phyloP scores from a whole-genome alignment of 2,888 invertebrate genomes.

The Lagria hirta region DNA sequence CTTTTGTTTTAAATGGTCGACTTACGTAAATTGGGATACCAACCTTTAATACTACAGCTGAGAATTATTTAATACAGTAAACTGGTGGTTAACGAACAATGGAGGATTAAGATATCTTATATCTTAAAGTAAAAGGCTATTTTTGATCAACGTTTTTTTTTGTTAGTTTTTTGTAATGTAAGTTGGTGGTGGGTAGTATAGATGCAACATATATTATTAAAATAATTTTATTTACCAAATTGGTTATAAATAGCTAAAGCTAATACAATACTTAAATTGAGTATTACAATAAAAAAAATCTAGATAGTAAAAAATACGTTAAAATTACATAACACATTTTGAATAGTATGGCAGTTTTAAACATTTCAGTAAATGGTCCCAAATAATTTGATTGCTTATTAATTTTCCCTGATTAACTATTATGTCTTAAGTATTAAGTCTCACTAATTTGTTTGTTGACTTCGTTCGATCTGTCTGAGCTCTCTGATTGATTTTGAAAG shows the following conservation, averaged over 20 bases:
- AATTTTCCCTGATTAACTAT: slow-evolving; percentile 15
- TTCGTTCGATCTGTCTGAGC: slow-evolving; percentile 38
- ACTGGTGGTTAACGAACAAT: too few relatives aligned
- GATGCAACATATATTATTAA: slow-evolving; percentile 8
- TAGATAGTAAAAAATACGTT: slow-evolving; percentile 14
- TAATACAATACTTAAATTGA: slow-evolving; percentile 10
- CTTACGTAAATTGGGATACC: too few relatives aligned
- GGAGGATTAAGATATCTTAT: too few relatives aligned
- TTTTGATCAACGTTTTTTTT: too few relatives aligned
- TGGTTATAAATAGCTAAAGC: slow-evolving; percentile 19
- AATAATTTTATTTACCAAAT: slow-evolving; percentile 19
- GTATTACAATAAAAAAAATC: slow-evolving; percentile 12
- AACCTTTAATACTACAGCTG: too few relatives aligned
- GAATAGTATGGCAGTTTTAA: slow-evolving; percentile 17
- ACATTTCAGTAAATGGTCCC: slow-evolving; percentile 4
- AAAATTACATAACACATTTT: slow-evolving; percentile 15
- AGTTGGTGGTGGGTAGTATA: too few relatives aligned
- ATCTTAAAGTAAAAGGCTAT: too few relatives aligned
- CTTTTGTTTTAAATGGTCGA: too few relatives aligned
- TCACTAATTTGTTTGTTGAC: slow-evolving; percentile 12
- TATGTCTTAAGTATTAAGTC: slow-evolving; percentile 10
- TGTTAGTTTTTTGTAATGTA: too few relatives aligned
- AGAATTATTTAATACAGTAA: too few relatives aligned
- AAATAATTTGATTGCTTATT: not conserved
- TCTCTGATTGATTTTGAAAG: slow-evolving; percentile 49